phyloP scores from a whole-genome alignment of 2,113 vertebrate genomes.

The Dolichotis patagonum region DNA sequence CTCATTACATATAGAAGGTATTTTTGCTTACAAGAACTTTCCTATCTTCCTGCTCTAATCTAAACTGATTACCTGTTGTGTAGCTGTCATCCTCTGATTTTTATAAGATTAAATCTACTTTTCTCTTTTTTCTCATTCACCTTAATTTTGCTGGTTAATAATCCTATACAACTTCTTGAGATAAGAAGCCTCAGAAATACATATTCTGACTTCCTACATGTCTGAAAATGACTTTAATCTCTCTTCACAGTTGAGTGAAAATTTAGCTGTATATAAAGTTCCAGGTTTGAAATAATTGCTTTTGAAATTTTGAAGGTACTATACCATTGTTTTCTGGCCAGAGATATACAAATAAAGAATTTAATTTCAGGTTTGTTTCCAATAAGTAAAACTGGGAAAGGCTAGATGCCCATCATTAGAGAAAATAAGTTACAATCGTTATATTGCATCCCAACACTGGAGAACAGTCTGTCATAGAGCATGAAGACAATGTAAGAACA shows the following conservation, averaged over 20 bases:
- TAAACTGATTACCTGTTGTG: background rate
- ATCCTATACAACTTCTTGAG: slow-evolving; percentile 12
- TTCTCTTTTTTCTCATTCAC: background rate
- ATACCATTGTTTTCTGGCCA: background rate
- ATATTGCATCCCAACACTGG: background rate
- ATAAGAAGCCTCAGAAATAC: slow-evolving; percentile 6
- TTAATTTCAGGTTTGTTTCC: slow-evolving; percentile 16
- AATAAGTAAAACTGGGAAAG: slow-evolving; percentile 3
- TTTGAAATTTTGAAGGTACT: slow-evolving; percentile 32
- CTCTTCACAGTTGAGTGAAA: slow-evolving; percentile 12
- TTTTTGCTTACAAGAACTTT: slow-evolving; percentile 27
- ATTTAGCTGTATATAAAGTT: slow-evolving; percentile 14
- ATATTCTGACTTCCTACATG: slow-evolving; percentile 37
- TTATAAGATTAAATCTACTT: slow-evolving; percentile 7
- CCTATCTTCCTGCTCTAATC: background rate
- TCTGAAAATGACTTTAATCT: slow-evolving; percentile 49
- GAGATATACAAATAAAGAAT: background rate
- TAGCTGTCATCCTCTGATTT: slow-evolving; percentile 18
- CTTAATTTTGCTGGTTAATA: slow-evolving; percentile 36
- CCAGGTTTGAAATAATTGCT: slow-evolving; percentile 25
- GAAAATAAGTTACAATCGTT: background rate
- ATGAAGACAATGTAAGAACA: slow-evolving; percentile 19
- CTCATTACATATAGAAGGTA: background rate
- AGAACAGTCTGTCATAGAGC: slow-evolving; percentile 42
- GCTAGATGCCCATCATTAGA: background rate